These are phyloP conservation scores for Nysson spinosus DNA, from an alignment of 2,888 invertebrate genomes.

Conservation along the genomic window DNA sequence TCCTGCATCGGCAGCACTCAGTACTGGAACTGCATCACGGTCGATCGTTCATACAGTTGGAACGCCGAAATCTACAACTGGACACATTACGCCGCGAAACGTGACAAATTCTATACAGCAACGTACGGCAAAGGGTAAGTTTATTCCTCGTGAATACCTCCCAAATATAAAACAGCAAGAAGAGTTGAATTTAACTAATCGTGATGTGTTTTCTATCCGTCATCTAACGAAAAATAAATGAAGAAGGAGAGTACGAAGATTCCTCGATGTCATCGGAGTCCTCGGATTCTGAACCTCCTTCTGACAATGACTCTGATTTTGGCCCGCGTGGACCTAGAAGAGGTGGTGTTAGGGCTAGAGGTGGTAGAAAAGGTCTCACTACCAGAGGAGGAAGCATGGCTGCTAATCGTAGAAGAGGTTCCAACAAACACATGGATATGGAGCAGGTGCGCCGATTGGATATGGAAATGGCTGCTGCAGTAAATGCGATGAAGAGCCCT, in stretches of 20 bases:
- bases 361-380: constrained; percentile 73
- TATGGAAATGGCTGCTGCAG: constrained; percentile 76
- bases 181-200: too few relatives aligned
- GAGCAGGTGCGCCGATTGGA: constrained; percentile 74
- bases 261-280: constrained; percentile 68
- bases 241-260: constrained; percentile 62
- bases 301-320: constrained; percentile 74
- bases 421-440: constrained; percentile 73
- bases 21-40: constrained; percentile 22
- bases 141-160: too few relatives aligned
- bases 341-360: constrained; percentile 69
- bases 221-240: constrained; percentile 43
- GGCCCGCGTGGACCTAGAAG: constrained; percentile 70
- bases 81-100: constrained; percentile 42
- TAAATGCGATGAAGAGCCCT: constrained; percentile 75
- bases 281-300: constrained; percentile 71
- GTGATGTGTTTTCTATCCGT: background rate
- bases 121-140: constrained; percentile 43
- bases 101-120: constrained; percentile 43
- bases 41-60: constrained; percentile 12
- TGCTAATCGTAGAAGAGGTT: constrained; percentile 65
- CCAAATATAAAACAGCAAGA: too few relatives aligned
- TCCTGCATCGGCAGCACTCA: constrained; percentile 3
- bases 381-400: constrained; percentile 73
- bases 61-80: constrained; percentile 45